A percentile compares a stretch with the other conserved stretches of the same genome.
Evolutionary conservation across 2,113 vertebrate species (phyloP).

Genomic region (Nothoprocta pentlandii): DNA sequence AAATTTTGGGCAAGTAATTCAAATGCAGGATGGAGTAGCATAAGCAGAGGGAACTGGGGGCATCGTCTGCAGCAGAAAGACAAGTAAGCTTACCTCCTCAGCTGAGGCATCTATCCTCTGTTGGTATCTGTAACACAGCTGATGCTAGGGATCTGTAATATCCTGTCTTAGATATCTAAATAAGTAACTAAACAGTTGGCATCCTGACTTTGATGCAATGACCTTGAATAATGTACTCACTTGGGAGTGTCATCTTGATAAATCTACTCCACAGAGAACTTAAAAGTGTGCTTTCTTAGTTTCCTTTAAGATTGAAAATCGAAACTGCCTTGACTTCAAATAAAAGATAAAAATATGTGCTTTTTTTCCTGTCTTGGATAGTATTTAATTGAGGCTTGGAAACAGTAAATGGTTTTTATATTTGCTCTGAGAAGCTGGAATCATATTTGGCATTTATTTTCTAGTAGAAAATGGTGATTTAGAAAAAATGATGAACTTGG

Average conservation of each 20-base stretch:
- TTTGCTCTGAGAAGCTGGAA: not conserved
- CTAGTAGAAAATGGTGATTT: not conserved
- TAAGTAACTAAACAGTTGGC: not conserved
- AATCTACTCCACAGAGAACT: not conserved
- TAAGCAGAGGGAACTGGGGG: not conserved
- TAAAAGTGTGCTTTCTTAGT: not conserved
- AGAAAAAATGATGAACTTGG: not conserved
- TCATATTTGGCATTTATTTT: not conserved
- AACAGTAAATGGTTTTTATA: not conserved
- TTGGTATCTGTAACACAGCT: not conserved
- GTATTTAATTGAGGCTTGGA: not conserved
- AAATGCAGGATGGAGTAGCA: not conserved
- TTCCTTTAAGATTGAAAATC: not conserved
- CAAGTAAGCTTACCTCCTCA: constrained; percentile 1
- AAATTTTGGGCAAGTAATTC: not conserved
- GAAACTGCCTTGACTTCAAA: not conserved
- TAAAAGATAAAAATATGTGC: not conserved
- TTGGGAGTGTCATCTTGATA: not conserved
- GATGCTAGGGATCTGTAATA: not conserved
- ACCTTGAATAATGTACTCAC: not conserved
- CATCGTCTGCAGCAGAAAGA: not conserved
- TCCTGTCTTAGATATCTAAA: not conserved
- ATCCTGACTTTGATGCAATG: not conserved
- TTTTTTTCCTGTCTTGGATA: not conserved
- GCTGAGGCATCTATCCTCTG: not conserved